Evolutionary conservation across 64 coral and sea anemone species (phyloP).

Genomic region (Stichodactyla mertensii): DNA sequence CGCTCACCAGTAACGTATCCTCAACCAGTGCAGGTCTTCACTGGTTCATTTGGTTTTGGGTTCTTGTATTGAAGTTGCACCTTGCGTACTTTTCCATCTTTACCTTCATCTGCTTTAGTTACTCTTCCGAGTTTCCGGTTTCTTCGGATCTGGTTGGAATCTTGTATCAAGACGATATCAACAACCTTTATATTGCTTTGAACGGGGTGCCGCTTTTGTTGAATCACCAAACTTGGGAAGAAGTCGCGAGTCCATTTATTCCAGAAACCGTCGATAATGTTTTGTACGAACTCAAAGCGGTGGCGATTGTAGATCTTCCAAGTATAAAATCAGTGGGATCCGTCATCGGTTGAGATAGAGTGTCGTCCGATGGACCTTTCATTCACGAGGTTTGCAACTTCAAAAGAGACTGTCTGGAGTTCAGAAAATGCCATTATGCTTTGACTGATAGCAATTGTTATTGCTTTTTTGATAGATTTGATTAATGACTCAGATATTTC

Average conservation of each 20-base stretch:
- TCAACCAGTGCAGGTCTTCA: conserved; percentile 27
- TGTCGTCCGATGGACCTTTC: too few species aligned
- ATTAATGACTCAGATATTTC: conserved; percentile 21
- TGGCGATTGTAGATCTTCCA: too few species aligned
- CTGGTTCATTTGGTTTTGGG: conserved; percentile 11
- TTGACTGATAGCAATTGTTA: background rate
- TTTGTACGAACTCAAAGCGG: too few species aligned
- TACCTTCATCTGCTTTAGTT: conserved; percentile 8
- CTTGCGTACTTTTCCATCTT: conserved; percentile 33
- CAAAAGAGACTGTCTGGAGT: background rate
- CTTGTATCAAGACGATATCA: background rate
- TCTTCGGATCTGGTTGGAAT: too few species aligned
- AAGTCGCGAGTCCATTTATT: too few species aligned
- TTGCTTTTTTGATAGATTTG: conserved; percentile 28
- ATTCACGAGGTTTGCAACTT: conserved; percentile 16
- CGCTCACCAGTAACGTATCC: conserved; percentile 39
- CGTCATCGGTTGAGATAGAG: too few species aligned
- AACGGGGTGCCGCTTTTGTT: too few species aligned
- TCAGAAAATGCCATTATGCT: conserved; percentile 15
- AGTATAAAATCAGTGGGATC: too few species aligned
- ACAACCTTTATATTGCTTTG: too few species aligned
- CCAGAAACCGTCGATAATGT: too few species aligned
- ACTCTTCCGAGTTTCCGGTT: too few species aligned
- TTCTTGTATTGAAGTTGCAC: conserved; percentile 42
- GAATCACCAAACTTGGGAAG: too few species aligned